Evolutionary conservation across 2,888 invertebrate species (phyloP).

Genomic region (Drosophila rellima): DNA sequence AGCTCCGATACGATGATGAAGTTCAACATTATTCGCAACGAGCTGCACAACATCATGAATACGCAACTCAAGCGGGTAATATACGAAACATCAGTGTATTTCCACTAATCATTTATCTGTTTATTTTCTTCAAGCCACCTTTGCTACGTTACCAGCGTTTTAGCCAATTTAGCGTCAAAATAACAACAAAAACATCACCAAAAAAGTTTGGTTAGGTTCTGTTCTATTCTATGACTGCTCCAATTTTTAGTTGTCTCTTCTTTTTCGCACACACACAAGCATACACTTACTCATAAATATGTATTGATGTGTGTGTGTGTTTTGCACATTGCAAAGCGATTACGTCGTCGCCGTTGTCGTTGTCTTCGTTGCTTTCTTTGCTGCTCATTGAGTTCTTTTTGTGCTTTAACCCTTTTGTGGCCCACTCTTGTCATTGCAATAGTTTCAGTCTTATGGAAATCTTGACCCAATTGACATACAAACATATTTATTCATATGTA

Average conservation of each 20-base stretch:
- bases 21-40: slow-evolving; percentile 98
- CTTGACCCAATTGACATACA: slow-evolving; percentile 69
- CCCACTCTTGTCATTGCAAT: slow-evolving; percentile 39
- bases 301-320: slow-evolving; percentile 13
- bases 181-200: slow-evolving; percentile 7
- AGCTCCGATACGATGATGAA: slow-evolving; percentile 99
- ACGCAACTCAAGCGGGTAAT: slow-evolving; percentile 97
- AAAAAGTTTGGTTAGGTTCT: slow-evolving; percentile 72
- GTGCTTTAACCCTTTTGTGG: slow-evolving; percentile 66
- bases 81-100: background rate
- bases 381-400: slow-evolving; percentile 41
- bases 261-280: slow-evolving; percentile 28
- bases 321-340: slow-evolving; percentile 77
- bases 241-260: slow-evolving; percentile 43
- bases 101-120: slow-evolving; percentile 38
- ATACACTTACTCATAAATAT: slow-evolving; percentile 19
- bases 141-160: slow-evolving; percentile 36
- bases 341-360: slow-evolving; percentile 68
- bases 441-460: slow-evolving; percentile 46
- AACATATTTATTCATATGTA: background rate
- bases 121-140: slow-evolving; percentile 51
- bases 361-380: slow-evolving; percentile 58
- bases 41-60: slow-evolving; percentile 98
- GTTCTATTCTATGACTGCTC: slow-evolving; percentile 59
- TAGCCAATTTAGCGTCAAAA: slow-evolving; percentile 24